Evolutionary conservation across 2,888 invertebrate species (phyloP).

Genomic region (Limenitis arthemis): DNA sequence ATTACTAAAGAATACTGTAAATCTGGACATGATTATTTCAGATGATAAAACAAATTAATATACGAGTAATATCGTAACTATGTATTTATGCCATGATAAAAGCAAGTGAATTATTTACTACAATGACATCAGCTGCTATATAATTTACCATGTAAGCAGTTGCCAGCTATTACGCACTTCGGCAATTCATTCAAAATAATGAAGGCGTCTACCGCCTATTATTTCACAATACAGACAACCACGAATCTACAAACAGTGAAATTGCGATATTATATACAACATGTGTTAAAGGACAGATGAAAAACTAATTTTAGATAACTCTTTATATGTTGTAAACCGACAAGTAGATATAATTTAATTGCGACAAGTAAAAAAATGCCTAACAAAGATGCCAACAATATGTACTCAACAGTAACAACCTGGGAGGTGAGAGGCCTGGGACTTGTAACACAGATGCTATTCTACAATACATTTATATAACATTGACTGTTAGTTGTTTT

Average conservation of each 20-base stretch:
- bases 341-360: too few relatives aligned
- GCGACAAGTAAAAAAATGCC: too few relatives aligned
- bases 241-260: constrained; percentile 16
- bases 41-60: neutral
- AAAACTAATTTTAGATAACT: too few relatives aligned
- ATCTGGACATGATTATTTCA: neutral
- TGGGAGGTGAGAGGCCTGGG: too few relatives aligned
- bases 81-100: constrained; percentile 17
- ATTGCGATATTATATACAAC: constrained; percentile 9
- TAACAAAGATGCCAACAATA: too few relatives aligned
- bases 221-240: constrained; percentile 25
- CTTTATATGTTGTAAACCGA: too few relatives aligned
- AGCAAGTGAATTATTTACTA: constrained; percentile 52
- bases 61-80: neutral
- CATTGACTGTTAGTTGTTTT: too few relatives aligned
- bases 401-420: too few relatives aligned
- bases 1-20: neutral
- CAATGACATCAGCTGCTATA: constrained; percentile 61
- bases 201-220: constrained; percentile 53
- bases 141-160: constrained; percentile 59
- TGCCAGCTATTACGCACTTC: constrained; percentile 50
- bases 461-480: too few relatives aligned
- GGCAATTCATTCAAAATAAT: constrained; percentile 65
- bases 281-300: neutral
- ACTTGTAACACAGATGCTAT: too few relatives aligned